phyloP scores from a whole-genome alignment of 2,888 invertebrate genomes.

The Xanthia togata region DNA sequence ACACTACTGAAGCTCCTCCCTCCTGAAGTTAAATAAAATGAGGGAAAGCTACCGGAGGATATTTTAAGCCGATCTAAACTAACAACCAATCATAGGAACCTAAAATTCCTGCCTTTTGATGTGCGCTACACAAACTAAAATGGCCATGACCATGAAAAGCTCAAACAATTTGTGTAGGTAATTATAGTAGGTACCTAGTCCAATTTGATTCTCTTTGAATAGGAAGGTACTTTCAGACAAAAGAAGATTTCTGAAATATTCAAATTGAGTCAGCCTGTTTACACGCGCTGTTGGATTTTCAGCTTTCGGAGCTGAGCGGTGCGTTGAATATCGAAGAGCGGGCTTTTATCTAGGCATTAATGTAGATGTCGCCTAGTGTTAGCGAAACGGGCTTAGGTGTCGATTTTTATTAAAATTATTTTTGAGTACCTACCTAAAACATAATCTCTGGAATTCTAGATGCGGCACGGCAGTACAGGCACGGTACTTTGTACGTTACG shows the following conservation, averaged over 20 bases:
- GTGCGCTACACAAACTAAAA: constrained; percentile 11
- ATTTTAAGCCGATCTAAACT: constrained; percentile 43
- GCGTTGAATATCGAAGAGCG: background rate
- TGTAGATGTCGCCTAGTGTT: background rate
- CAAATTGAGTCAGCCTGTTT: background rate
- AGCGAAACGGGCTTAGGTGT: background rate
- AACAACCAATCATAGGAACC: constrained; percentile 23
- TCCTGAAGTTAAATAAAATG: constrained; percentile 42
- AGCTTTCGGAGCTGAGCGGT: background rate
- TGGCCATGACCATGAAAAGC: constrained; percentile 2
- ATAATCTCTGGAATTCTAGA: constrained; percentile 70
- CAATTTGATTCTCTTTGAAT: constrained; percentile 28
- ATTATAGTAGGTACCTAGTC: background rate
- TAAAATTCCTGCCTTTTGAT: constrained; percentile 14
- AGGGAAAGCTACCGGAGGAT: constrained; percentile 29
- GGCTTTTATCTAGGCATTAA: background rate
- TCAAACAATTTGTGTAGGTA: constrained; percentile 14
- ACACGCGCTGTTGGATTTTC: background rate
- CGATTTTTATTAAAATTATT: background rate
- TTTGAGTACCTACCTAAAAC: background rate
- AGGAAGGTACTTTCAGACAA: constrained; percentile 3
- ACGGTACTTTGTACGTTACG: constrained; percentile 82
- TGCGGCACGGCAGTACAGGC: constrained; percentile 86
- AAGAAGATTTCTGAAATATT: constrained; percentile 1
- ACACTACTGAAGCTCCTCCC: constrained; percentile 30